Evolutionary conservation across 2,113 vertebrate species (phyloP).

Genomic region (Aspiorhynchus laticeps): DNA sequence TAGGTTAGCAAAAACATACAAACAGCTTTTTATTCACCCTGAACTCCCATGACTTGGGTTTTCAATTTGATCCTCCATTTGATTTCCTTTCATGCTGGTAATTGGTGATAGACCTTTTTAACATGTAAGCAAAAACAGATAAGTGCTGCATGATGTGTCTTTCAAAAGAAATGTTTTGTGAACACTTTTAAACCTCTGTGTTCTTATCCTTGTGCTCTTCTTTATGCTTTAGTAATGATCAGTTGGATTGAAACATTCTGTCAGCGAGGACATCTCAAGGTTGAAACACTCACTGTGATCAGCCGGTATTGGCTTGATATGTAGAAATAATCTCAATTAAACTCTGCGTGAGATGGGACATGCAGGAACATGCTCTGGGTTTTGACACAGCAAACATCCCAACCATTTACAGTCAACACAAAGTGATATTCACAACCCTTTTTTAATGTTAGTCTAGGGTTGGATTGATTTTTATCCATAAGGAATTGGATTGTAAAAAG

Average conservation of each 20-base stretch:
- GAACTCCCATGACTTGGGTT: not conserved
- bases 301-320: constrained; percentile 35
- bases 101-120: not conserved
- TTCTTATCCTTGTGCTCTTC: not conserved
- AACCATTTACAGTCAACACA: not conserved
- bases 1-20: not conserved
- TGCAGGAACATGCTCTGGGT: not conserved
- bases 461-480: constrained; percentile 15
- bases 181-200: not conserved
- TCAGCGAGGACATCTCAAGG: constrained; percentile 44
- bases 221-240: constrained; percentile 27
- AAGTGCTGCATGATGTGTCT: not conserved
- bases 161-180: constrained; percentile 1
- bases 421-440: not conserved
- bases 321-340: constrained; percentile 44
- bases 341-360: constrained; percentile 18
- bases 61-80: not conserved
- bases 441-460: not conserved
- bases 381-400: not conserved
- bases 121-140: not conserved
- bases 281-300: constrained; percentile 48
- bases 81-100: not conserved
- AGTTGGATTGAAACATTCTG: constrained; percentile 27
- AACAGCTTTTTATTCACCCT: not conserved
- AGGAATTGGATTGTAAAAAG: not conserved